Conservation (phyloP, 2,797 vertebrate species). For the Mareca strepera region DNA sequence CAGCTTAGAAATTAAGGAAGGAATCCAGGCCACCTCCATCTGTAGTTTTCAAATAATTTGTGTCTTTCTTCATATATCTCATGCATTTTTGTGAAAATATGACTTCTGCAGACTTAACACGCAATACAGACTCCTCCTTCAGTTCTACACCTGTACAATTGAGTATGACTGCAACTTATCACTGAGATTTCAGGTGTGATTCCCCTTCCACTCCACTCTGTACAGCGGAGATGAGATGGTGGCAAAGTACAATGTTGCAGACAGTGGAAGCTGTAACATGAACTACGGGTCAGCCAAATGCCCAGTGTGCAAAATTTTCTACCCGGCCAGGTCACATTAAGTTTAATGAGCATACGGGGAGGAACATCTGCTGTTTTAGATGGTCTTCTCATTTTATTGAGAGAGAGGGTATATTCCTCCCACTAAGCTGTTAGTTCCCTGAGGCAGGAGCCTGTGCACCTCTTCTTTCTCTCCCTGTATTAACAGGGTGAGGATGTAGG, state of each 20-base stretch:
- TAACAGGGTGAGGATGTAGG: background rate
- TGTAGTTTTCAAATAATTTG: background rate
- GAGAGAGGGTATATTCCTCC: background rate
- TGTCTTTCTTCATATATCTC: background rate
- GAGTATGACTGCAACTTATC: background rate
- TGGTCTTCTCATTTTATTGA: slow-evolving; percentile 6
- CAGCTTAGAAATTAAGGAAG: background rate
- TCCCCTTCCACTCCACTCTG: background rate
- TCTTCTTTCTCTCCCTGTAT: background rate
- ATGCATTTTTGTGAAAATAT: background rate
- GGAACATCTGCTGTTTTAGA: background rate
- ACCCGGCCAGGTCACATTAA: background rate
- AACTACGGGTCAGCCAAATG: background rate
- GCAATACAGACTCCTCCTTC: background rate
- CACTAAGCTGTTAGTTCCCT: background rate
- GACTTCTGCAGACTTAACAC: background rate
- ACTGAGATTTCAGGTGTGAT: background rate
- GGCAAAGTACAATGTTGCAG: background rate
- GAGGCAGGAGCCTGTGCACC: background rate
- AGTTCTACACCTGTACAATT: background rate
- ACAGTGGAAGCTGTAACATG: background rate
- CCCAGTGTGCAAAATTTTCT: background rate
- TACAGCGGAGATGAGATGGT: background rate
- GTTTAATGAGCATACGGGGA: background rate
- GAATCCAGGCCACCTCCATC: background rate